Evolutionary conservation across 35 echinoderm and acorn worm genomes (phyloP), one percentile per base, ranked within the genome.

Genomic region (Apostichopus japonicus): DNA sequence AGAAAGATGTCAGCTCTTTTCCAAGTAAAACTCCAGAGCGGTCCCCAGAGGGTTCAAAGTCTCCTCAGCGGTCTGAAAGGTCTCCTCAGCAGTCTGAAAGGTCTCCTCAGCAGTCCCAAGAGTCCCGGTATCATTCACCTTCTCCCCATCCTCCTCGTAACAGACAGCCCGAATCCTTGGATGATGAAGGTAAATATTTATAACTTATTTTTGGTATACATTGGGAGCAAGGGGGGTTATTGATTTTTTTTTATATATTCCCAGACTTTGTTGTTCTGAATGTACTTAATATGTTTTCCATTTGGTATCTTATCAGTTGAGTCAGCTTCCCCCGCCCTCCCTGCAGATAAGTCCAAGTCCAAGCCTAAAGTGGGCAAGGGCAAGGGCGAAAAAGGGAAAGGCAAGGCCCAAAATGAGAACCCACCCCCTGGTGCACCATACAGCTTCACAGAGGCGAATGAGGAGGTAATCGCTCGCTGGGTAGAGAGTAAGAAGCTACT

Each of bases 401-500:
- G 27, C 27, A 33, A 33, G 27, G 27, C 27, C 27, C 27, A 33
- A 33, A 33, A 33, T 33, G 27, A 33, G 2, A 33, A 33, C 0
- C 27, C 27, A 33, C 27, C 27, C 27, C 27, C 27, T 33, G 27
- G 27, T 33, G 27, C 27, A 33, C 27, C 27, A 33, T 33, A 33
- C 27, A 33, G 27, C 27, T 33, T 33, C 27, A 33, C 27, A 33
- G 27, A 33, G 27, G 27, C 27, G 27, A 33, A 33, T 33, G 27
- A 75, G 72, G 23, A 75, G 72, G 72, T 1, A 75, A 75, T 75
- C 23, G 72, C 72, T 75, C 72, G 72, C 23, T 75, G 72, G 72
- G 72, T 75, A 23, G 72, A 75, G 72, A 75, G 72, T 23, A 75
- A 75, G 72, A 75, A 75, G 23, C 72, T 75, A 75, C 72, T 75